Percentiles rank a stretch among this genome's conserved stretches.
phyloP scores from a whole-genome alignment of 2,888 invertebrate genomes.

The Apeira syringaria region DNA sequence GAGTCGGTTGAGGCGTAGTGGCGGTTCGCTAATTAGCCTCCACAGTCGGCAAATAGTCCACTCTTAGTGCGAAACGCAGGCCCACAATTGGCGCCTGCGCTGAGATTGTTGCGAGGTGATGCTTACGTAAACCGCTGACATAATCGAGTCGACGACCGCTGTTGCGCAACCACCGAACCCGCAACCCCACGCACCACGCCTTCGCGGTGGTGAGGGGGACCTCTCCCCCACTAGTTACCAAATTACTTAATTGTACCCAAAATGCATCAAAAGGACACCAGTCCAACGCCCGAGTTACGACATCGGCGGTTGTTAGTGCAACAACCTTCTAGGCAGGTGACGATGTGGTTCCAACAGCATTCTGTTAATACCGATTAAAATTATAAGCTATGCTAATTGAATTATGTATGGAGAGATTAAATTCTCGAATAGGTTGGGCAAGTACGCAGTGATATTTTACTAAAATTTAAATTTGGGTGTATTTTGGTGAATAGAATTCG shows the following conservation, averaged over 20 bases:
- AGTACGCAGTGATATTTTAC: conserved; percentile 2
- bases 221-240: conserved; percentile 56
- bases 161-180: conserved; percentile 78
- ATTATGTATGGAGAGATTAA: conserved; percentile 29
- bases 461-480: neutral
- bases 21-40: conserved; percentile 62
- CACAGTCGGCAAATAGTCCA: conserved; percentile 69
- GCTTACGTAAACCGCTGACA: conserved; percentile 81
- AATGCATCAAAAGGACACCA: conserved; percentile 77
- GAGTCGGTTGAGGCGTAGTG: conserved; percentile 46
- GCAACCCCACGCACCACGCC: conserved; percentile 73
- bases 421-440: conserved; percentile 20
- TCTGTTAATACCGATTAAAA: conserved; percentile 50
- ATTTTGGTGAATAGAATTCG: neutral
- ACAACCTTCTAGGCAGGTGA: conserved; percentile 67
- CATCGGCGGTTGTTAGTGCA: conserved; percentile 68
- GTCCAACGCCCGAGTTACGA: conserved; percentile 69
- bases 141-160: conserved; percentile 82
- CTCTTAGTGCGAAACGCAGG: conserved; percentile 75
- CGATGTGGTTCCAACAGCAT: conserved; percentile 48
- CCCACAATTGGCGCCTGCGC: conserved; percentile 48
- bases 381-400: conserved; percentile 53
- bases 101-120: conserved; percentile 77
- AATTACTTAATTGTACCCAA: conserved; percentile 79
- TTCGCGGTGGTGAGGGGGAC: conserved; percentile 52